Evolutionary conservation across 2,888 invertebrate species (phyloP).

Genomic region (Sycophila texana): DNA sequence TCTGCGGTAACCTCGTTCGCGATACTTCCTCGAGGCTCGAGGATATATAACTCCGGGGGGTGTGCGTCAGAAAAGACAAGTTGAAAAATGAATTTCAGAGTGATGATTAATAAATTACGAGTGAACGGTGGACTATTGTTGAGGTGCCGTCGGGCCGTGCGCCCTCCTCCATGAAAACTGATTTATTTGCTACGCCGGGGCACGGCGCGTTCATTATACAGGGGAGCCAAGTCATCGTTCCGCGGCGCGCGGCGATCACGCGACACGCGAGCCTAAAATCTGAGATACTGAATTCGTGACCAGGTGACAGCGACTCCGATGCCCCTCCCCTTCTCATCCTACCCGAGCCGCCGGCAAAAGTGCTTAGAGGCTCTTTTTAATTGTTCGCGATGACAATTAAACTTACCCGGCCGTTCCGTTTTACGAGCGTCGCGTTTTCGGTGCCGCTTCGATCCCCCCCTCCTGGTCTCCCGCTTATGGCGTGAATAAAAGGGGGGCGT

Average conservation of each 20-base stretch:
- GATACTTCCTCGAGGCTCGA: neutral
- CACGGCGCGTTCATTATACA: conserved; percentile 39
- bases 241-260: conserved; percentile 41
- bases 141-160: neutral
- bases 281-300: conserved; percentile 47
- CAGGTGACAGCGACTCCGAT: neutral
- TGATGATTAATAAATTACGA: conserved; percentile 53
- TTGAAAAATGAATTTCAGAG: conserved; percentile 48
- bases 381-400: conserved; percentile 45
- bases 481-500: neutral
- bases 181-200: conserved; percentile 47
- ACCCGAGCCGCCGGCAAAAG: conserved; percentile 3
- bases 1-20: neutral
- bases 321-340: neutral
- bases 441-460: too few relatives aligned
- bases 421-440: too few relatives aligned
- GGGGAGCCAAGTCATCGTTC: conserved; percentile 51
- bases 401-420: conserved; percentile 9
- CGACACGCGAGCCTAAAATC: conserved; percentile 49
- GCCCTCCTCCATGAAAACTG: conserved; percentile 39
- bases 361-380: conserved; percentile 29
- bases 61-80: neutral
- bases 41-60: neutral
- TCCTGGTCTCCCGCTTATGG: too few relatives aligned
- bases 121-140: neutral